Conservation (phyloP, 2,113 vertebrate genomes). For the Gymnocephalus cernua region DNA sequence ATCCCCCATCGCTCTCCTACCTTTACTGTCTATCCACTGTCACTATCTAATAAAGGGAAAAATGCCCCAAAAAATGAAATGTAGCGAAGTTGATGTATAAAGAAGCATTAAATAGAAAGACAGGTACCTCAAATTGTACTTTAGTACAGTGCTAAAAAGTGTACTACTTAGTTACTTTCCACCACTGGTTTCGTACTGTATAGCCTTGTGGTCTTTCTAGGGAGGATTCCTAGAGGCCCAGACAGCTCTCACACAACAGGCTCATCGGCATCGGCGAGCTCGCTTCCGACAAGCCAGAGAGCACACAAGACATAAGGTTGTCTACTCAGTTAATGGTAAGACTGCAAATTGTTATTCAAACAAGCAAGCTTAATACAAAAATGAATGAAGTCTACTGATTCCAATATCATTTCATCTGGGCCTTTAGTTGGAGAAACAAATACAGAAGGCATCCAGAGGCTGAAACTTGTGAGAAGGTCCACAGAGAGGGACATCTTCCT, state of each 20-base stretch:
- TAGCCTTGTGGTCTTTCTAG: constrained; percentile 32
- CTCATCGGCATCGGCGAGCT: constrained; percentile 42
- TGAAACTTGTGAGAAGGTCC: constrained; percentile 72
- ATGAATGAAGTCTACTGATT: not conserved
- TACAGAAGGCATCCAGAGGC: constrained; percentile 32
- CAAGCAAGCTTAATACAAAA: not conserved
- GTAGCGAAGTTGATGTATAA: not conserved
- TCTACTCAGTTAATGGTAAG: constrained; percentile 56
- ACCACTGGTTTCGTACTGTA: not conserved
- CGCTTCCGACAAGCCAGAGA: constrained; percentile 61
- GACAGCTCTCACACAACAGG: constrained; percentile 60
- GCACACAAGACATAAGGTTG: constrained; percentile 38
- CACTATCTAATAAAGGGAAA: too few relatives aligned
- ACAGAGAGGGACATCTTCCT: constrained; percentile 78
- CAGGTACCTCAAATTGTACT: not conserved
- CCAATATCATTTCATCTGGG: not conserved
- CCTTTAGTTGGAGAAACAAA: constrained; percentile 19
- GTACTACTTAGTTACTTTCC: not conserved
- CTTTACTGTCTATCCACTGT: too few relatives aligned
- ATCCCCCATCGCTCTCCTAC: too few relatives aligned
- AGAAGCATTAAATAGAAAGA: not conserved
- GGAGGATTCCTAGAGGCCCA: constrained; percentile 68
- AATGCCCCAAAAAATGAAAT: too few relatives aligned
- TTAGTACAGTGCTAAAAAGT: not conserved
- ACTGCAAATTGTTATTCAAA: not conserved